A percentile compares a stretch with the other conserved stretches of the same genome.
phyloP scores from a whole-genome alignment of 2,888 invertebrate genomes.

The Calliphora vomitoria region DNA sequence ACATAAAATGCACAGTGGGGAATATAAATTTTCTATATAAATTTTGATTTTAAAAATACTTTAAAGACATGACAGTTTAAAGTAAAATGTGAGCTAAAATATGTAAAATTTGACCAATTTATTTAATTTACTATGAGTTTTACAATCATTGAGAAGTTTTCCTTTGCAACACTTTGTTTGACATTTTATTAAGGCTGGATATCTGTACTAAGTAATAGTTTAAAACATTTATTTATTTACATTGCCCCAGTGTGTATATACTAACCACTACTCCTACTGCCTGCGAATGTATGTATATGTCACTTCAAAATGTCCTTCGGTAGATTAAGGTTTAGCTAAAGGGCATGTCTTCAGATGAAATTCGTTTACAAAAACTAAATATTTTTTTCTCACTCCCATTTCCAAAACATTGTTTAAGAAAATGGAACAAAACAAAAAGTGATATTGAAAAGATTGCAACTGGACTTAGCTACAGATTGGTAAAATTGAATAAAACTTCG shows the following conservation, averaged over 20 bases:
- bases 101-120: too few relatives aligned
- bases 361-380: background rate
- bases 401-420: background rate
- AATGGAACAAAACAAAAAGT: background rate
- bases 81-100: too few relatives aligned
- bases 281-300: background rate
- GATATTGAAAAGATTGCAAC: constrained; percentile 30
- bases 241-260: background rate
- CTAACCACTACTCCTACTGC: background rate
- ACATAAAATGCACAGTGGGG: background rate
- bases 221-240: too few relatives aligned
- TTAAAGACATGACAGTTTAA: too few relatives aligned
- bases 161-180: too few relatives aligned
- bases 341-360: constrained; percentile 6
- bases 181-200: too few relatives aligned
- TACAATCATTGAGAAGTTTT: too few relatives aligned
- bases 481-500: constrained; percentile 67
- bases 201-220: too few relatives aligned
- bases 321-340: constrained; percentile 17
- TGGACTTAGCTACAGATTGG: constrained; percentile 50
- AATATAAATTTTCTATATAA: background rate
- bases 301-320: constrained; percentile 39
- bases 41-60: too few relatives aligned
- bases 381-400: background rate
- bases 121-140: too few relatives aligned